Base-by-base conservation (phyloP, 2,888 invertebrate species). In the Petrolisthes manimaculis region DNA sequence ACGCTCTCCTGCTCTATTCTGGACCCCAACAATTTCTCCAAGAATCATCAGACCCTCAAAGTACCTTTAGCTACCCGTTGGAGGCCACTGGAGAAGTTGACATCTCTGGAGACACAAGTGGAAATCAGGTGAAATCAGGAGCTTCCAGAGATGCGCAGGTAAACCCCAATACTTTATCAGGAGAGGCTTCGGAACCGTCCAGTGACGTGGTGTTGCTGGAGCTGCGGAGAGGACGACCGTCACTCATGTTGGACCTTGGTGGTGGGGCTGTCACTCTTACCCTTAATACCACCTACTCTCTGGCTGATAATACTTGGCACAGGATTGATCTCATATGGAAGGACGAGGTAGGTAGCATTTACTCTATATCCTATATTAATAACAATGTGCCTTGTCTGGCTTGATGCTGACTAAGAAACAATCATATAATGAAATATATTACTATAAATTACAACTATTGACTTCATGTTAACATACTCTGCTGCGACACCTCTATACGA, bases 261-360 rank as follows among this genome's bases (percentile, higher is more conserved):
- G 95, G 96, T 0, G 97, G 97, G 0, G 96, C 96, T 1, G 95
- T 95, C 0, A 95, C 95, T 91, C 95, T 96, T 92, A 94, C 94
- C 87, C 95, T 88, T 67, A 83, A 85, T n/a, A 53, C 71, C 67
- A 71, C 95, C 54, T 74, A 37, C 81, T 83, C 95, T 54, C 94
- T 98, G 54, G 95, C 95, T 81, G 97, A 98, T 92, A 97, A 97
- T 1, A 95, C 96, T 91, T 96, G 96, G 92, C 99, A 99, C 93
- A 95, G 96, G 84, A 95, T 99, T 91, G 97, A 97, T 92, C 96
- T 98, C 37, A 95, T 95, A n/a, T 94, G 94, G 94, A 93, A 93
- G 2, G 93, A 93, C 91, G 93, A 92, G 86, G 94, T 94, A 91
- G 93, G 90, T n/a, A 78, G 37, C 37, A 37, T 37, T 37, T 37